Evolutionary conservation across 2,797 vertebrate species (phyloP), one percentile per base, ranked within the genome.

Genomic region (Onychomys leucogaster): DNA sequence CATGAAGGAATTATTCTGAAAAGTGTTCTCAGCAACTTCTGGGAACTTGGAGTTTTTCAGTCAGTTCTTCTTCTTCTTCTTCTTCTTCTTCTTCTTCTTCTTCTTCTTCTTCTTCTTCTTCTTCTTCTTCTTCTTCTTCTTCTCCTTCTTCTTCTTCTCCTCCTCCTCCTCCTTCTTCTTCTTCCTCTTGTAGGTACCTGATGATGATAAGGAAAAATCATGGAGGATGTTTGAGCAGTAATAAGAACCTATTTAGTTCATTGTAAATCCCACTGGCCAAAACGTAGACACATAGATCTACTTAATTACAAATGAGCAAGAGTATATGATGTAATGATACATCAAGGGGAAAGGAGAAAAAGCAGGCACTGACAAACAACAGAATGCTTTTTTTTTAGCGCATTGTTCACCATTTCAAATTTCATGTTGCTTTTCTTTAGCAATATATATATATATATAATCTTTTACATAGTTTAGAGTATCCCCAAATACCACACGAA

Each of bases 131-230:
- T 27, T 46, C 17, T 71, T 19, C 17, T 71, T 19, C n/a, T 76
- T 14, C 16, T 71, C 19, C n/a, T 71, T 19, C n/a, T 76, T 14
- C 41, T 76, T 41, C 69, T 23, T 1, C 13, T 27, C 46, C 17
- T 71, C 19, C n/a, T 71, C 19, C n/a, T 76, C 14, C 41, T 76
- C 41, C 69, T 23, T 1, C 13, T 27, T 46, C 17, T 71, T n/a
- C n/a, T 71, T n/a, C 21, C 49, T 29, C 27, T 76, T 75, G 37
- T 25, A 83, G 2, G 10, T 94, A 14, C 6, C 16, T 67, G 17
- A 6, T 65, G 6, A 90, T 81, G 32, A 63, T 37, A 96, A 96
- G 12, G 27, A 43, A 93, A 95, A 69, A 25, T 25, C 32, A 83
- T 61, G 49, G n/a, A 85, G 25, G 7, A 43, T 57, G 5, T 11